Percentiles rank a stretch among this genome's conserved stretches.
Evolutionary conservation across 1,140 invertebrate species (phyloP).

Genomic region (Nasonia longicornis): DNA sequence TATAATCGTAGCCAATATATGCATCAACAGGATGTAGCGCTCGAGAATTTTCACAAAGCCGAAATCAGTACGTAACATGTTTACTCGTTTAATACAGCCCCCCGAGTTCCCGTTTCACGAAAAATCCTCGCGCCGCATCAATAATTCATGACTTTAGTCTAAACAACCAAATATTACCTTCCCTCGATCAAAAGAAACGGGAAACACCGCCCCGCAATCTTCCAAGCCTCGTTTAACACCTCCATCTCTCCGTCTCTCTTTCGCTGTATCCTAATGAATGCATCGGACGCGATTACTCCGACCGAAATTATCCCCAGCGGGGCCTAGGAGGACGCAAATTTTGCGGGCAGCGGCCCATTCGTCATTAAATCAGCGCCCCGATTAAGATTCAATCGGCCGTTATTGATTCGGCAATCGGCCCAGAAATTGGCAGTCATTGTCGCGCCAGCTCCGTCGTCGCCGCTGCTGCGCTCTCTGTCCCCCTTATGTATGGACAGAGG

Average conservation of each 20-base stretch:
- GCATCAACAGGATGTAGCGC: too few relatives aligned
- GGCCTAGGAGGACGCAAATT: neutral
- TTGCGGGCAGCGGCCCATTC: neutral
- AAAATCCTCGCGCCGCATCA: too few relatives aligned
- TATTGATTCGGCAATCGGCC: slow-evolving; percentile 41
- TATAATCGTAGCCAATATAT: too few relatives aligned
- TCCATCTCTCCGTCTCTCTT: neutral
- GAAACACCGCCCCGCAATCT: slow-evolving; percentile 6
- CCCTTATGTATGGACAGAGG: slow-evolving; percentile 46
- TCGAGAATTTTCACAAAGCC: too few relatives aligned
- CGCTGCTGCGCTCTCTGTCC: slow-evolving; percentile 30
- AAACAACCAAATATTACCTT: too few relatives aligned
- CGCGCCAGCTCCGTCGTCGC: slow-evolving; percentile 46
- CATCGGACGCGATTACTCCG: neutral
- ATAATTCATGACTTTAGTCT: too few relatives aligned
- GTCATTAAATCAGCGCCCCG: slow-evolving; percentile 38
- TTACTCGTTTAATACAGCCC: too few relatives aligned
- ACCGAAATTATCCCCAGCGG: neutral
- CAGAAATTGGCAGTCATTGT: slow-evolving; percentile 45
- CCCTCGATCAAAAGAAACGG: too few relatives aligned
- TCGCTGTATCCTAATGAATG: neutral
- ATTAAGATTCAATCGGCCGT: slow-evolving; percentile 46
- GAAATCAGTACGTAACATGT: too few relatives aligned
- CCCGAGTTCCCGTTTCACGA: too few relatives aligned
- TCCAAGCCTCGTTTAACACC: slow-evolving; percentile 29